Percentiles rank a stretch among this genome's conserved stretches.
phyloP scores from a whole-genome alignment of 2,888 invertebrate species.

The Drosophila rellima region DNA sequence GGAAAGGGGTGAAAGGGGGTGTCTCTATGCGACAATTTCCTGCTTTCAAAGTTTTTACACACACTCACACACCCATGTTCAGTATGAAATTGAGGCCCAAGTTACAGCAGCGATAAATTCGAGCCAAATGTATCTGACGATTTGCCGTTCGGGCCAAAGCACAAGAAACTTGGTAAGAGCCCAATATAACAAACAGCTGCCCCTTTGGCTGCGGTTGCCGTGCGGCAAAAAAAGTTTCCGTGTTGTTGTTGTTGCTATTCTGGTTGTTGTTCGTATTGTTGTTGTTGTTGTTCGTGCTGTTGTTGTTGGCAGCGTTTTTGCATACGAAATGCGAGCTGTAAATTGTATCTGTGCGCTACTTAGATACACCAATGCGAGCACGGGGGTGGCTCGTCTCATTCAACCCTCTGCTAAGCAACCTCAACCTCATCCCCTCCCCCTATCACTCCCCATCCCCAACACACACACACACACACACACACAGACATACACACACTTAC shows the following conservation, averaged over 20 bases:
- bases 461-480: conserved; percentile 6
- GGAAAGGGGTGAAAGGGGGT: conserved; percentile 25
- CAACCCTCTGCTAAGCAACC: conserved; percentile 32
- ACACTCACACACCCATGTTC: conserved; percentile 18
- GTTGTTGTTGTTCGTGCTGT: conserved; percentile 13
- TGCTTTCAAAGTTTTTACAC: conserved; percentile 67
- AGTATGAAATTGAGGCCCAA: conserved; percentile 57
- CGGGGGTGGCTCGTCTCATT: conserved; percentile 63
- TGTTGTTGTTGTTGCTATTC: conserved; percentile 38
- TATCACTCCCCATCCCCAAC: neutral
- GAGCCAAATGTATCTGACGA: conserved; percentile 81
- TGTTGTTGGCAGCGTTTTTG: conserved; percentile 65
- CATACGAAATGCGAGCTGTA: conserved; percentile 83
- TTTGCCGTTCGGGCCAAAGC: conserved; percentile 35
- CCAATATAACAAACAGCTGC: conserved; percentile 1
- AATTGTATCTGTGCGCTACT: conserved; percentile 83
- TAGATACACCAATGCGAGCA: conserved; percentile 73
- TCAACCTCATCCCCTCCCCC: neutral
- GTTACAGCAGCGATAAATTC: conserved; percentile 85
- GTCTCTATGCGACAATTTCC: conserved; percentile 79
- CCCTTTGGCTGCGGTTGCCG: conserved; percentile 65
- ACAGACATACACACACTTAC: neutral
- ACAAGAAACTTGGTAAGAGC: conserved; percentile 9
- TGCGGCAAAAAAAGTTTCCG: conserved; percentile 57
- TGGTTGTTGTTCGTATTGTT: conserved; percentile 24